Evolutionary conservation across 1,140 invertebrate genomes (phyloP).

Genomic region (Grapholita molesta): DNA sequence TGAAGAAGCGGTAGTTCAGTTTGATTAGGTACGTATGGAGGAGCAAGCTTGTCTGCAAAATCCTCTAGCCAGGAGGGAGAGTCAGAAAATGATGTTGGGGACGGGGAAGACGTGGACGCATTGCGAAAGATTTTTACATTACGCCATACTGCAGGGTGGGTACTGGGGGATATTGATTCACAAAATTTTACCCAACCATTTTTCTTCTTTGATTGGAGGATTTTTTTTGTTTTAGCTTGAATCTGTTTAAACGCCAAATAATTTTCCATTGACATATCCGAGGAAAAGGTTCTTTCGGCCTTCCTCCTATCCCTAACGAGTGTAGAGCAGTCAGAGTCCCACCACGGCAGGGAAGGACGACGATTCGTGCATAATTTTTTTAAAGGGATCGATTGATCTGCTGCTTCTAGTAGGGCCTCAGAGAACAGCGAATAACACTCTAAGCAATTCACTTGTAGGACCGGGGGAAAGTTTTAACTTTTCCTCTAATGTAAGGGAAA

Average conservation of each 20-base stretch:
- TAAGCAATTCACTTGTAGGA: not conserved
- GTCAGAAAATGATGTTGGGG: not conserved
- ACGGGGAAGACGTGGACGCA: not conserved
- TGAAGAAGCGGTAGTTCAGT: not conserved
- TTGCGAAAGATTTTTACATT: conserved; percentile 29
- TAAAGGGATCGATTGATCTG: not conserved
- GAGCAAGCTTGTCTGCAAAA: not conserved
- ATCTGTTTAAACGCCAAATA: not conserved
- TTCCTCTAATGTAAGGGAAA: not conserved
- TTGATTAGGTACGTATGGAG: conserved; percentile 10
- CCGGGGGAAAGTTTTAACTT: not conserved
- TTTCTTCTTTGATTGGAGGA: not conserved
- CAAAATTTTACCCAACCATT: not conserved
- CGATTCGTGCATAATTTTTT: not conserved
- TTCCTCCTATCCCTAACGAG: not conserved
- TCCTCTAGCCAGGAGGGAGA: not conserved
- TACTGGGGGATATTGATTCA: not conserved
- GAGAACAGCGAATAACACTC: not conserved
- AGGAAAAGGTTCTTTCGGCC: not conserved
- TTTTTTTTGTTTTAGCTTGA: not conserved
- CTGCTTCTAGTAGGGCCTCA: not conserved
- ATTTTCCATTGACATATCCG: not conserved
- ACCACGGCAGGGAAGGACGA: not conserved
- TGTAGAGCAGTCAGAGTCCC: not conserved
- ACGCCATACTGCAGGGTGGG: conserved; percentile 18